Evolutionary conservation across 2,113 vertebrate genomes (phyloP).

Genomic region (Capricornis sumatraensis): DNA sequence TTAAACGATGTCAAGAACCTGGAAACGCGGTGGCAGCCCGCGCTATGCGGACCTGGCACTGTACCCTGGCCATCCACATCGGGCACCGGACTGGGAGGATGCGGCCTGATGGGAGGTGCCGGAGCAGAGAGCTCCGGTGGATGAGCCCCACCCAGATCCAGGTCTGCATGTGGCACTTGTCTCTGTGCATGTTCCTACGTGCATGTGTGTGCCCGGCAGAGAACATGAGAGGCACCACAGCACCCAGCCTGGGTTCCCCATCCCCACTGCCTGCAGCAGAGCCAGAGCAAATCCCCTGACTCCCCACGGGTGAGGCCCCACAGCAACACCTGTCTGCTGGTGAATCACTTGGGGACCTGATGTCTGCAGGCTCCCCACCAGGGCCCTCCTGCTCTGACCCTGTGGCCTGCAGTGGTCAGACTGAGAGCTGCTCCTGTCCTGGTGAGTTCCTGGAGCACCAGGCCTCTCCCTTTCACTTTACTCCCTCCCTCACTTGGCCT

Average conservation of each 20-base stretch:
- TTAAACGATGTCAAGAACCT: conserved; percentile 87
- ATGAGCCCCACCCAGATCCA: conserved; percentile 73
- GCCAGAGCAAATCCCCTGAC: not conserved
- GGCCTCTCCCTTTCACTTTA: not conserved
- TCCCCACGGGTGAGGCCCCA: not conserved
- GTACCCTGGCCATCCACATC: conserved; percentile 86
- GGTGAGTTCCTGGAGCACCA: too few relatives aligned
- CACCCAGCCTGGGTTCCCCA: not conserved
- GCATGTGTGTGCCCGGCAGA: not conserved
- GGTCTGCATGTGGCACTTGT: not conserved
- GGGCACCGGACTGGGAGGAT: conserved; percentile 87
- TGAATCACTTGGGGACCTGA: not conserved
- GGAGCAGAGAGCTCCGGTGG: conserved; percentile 50
- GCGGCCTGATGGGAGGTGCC: conserved; percentile 82
- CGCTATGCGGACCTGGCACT: conserved; percentile 75
- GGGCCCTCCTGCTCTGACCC: not conserved
- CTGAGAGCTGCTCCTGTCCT: not conserved
- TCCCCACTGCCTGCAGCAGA: accelerated
- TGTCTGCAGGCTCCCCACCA: too few relatives aligned
- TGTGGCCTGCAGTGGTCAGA: not conserved
- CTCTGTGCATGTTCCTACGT: accelerated
- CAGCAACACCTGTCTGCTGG: too few relatives aligned
- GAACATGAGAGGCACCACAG: not conserved
- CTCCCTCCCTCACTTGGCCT: not conserved
- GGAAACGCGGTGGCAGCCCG: conserved; percentile 89